These are phyloP conservation scores for Chlamydotis undulata DNA, from an alignment of 2,113 vertebrate genomes.

Conservation along the genomic window DNA sequence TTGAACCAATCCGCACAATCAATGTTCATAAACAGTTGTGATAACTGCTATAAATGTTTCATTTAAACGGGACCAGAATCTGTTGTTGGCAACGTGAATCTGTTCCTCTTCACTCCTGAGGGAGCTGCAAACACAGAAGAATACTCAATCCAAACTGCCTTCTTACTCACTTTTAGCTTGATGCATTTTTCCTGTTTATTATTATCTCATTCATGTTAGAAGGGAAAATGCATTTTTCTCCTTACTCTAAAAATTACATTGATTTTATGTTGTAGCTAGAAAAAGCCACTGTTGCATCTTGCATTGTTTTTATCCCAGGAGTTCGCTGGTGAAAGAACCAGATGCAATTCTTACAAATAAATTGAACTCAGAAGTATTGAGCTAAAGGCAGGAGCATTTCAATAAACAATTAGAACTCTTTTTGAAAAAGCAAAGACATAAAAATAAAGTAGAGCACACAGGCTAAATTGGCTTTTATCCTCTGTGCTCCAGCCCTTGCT, in stretches of 20 bases:
- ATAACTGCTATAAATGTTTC: not conserved
- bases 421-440: conserved; percentile 32
- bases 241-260: not conserved
- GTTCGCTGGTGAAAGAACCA: not conserved
- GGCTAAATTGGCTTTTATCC: conserved; percentile 29
- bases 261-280: not conserved
- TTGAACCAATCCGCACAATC: not conserved
- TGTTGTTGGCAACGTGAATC: not conserved
- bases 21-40: not conserved
- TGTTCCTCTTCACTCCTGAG: not conserved
- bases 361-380: not conserved
- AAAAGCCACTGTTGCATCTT: not conserved
- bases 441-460: conserved; percentile 27
- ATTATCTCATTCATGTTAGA: not conserved
- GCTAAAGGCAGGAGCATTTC: conserved; percentile 25
- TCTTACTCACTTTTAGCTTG: not conserved
- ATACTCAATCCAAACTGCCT: not conserved
- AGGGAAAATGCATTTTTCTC: not conserved
- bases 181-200: not conserved
- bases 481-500: not conserved
- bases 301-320: not conserved
- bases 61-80: not conserved
- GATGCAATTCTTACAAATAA: conserved; percentile 23
- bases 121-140: not conserved
- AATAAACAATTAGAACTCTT: conserved; percentile 35